Conservation (phyloP, 2,113 vertebrate genomes). For the Laticauda laticaudata region DNA sequence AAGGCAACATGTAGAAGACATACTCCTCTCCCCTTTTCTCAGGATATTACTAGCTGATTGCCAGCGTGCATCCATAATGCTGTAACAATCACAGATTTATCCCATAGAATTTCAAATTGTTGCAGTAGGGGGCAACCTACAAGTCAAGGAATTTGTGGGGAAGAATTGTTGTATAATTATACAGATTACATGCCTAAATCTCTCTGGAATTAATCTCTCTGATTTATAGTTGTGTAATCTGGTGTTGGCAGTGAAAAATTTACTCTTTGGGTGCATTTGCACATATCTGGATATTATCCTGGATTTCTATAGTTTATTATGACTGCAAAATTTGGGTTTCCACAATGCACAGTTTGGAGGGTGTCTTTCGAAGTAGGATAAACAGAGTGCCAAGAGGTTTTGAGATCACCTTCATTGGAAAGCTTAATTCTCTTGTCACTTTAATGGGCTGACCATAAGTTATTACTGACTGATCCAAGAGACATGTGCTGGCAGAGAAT, state of each 20-base stretch:
- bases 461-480: not conserved
- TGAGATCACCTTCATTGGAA: not conserved
- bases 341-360: not conserved
- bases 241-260: not conserved
- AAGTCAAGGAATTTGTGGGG: not conserved
- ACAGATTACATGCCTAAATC: not conserved
- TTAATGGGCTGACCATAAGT: not conserved
- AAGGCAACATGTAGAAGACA: not conserved
- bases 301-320: not conserved
- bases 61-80: not conserved
- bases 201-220: not conserved
- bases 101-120: not conserved
- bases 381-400: not conserved
- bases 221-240: not conserved
- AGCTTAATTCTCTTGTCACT: not conserved
- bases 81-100: not conserved
- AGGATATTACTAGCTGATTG: not conserved
- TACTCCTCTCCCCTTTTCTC: not conserved
- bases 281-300: not conserved
- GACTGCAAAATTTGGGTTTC: not conserved
- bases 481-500: constrained; percentile 14
- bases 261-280: not conserved
- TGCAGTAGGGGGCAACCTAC: not conserved
- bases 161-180: not conserved
- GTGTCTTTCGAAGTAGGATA: not conserved